Percentiles rank a stretch among this genome's conserved stretches.
These are phyloP conservation scores for Aphis craccivora DNA, from an alignment of 1,140 invertebrate species.

Conservation along the genomic window DNA sequence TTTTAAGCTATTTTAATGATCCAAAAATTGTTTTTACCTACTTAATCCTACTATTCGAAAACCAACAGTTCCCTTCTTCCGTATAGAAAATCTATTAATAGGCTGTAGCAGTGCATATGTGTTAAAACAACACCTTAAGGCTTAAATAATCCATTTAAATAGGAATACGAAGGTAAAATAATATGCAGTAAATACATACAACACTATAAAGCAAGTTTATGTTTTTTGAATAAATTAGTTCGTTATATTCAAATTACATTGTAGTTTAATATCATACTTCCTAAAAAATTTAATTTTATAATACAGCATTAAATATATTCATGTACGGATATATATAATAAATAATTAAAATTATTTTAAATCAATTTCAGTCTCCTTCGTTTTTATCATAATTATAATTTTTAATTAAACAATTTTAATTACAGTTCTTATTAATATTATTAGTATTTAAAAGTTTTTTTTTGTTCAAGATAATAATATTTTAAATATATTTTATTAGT, in stretches of 20 bases:
- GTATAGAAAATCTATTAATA: background rate
- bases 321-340: background rate
- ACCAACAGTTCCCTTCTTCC: background rate
- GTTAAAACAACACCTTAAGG: constrained; percentile 8
- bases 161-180: background rate
- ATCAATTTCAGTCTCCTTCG: background rate
- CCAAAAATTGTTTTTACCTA: background rate
- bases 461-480: background rate
- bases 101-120: background rate
- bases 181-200: background rate
- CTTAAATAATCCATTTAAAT: background rate
- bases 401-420: background rate
- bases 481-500: background rate
- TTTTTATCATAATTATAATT: background rate
- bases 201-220: background rate
- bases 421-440: background rate
- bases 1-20: background rate
- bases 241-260: background rate
- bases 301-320: background rate
- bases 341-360: background rate
- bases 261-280: background rate
- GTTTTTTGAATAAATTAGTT: background rate
- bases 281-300: background rate
- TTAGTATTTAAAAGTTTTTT: background rate
- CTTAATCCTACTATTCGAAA: background rate